phyloP scores from a whole-genome alignment of 1,140 invertebrate species.

The Eurosta solidaginis region DNA sequence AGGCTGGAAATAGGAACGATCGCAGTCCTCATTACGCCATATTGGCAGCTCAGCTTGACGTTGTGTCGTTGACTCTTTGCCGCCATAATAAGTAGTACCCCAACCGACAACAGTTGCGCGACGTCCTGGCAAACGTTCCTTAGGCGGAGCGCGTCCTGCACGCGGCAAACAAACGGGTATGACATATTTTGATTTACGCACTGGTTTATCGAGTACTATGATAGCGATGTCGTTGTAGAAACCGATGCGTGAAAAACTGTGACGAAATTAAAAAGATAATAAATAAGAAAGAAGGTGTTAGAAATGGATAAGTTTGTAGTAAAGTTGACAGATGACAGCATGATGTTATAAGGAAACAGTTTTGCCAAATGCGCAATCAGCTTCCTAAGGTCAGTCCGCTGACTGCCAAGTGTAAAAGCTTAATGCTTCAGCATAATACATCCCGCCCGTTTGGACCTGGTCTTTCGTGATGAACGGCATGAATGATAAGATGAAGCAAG shows the following conservation, averaged over 20 bases:
- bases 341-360: too few relatives aligned
- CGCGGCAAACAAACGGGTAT: constrained; percentile 85
- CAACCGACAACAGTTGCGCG: constrained; percentile 89
- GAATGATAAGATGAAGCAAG: too few relatives aligned
- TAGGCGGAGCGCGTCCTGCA: constrained; percentile 48
- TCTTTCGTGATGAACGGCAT: too few relatives aligned
- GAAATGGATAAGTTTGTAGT: too few relatives aligned
- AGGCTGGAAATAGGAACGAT: constrained; percentile 87
- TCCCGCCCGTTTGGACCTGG: too few relatives aligned
- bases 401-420: too few relatives aligned
- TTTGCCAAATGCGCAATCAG: too few relatives aligned
- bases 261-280: neutral
- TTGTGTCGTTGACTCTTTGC: constrained; percentile 81
- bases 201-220: constrained; percentile 65
- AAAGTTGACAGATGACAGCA: too few relatives aligned
- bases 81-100: constrained; percentile 86
- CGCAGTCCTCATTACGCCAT: constrained; percentile 89
- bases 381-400: too few relatives aligned
- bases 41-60: constrained; percentile 84
- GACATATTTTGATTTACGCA: constrained; percentile 80
- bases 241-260: constrained; percentile 77
- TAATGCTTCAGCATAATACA: too few relatives aligned
- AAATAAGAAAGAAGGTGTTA: neutral
- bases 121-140: constrained; percentile 54
- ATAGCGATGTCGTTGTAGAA: constrained; percentile 91